phyloP scores from a whole-genome alignment of 2,888 invertebrate species.

The Eledone cirrhosa region DNA sequence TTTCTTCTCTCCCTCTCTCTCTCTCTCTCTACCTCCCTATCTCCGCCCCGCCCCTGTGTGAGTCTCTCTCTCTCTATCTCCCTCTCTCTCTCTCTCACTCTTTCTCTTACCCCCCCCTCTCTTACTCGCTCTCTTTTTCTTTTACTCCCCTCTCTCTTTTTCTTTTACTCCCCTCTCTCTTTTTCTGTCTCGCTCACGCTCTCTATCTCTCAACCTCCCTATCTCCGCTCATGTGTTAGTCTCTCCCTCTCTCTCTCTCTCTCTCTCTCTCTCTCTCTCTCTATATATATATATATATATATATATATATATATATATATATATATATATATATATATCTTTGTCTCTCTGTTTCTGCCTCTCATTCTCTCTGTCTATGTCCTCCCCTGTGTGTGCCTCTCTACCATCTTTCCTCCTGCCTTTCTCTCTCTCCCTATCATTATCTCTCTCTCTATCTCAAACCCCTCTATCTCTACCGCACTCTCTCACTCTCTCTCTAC shows the following conservation, averaged over 20 bases:
- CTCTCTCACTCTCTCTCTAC: background rate
- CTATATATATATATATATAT: constrained; percentile 1
- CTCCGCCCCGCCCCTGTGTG: background rate
- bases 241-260: background rate
- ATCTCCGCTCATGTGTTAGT: background rate
- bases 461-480: background rate
- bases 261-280: constrained; percentile 6
- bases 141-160: background rate
- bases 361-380: background rate
- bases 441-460: background rate
- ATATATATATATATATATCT: background rate
- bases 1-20: background rate
- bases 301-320: constrained; percentile 6
- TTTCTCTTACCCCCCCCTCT: background rate
- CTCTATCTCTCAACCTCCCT: background rate
- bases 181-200: background rate
- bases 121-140: background rate
- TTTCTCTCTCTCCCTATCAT: background rate
- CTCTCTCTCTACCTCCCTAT: background rate
- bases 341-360: background rate
- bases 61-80: background rate
- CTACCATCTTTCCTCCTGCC: background rate
- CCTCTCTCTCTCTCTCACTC: background rate
- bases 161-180: background rate
- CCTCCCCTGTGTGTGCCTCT: background rate